Conservation (phyloP, 2,888 invertebrate genomes). For the Agapetus fuscipes region DNA sequence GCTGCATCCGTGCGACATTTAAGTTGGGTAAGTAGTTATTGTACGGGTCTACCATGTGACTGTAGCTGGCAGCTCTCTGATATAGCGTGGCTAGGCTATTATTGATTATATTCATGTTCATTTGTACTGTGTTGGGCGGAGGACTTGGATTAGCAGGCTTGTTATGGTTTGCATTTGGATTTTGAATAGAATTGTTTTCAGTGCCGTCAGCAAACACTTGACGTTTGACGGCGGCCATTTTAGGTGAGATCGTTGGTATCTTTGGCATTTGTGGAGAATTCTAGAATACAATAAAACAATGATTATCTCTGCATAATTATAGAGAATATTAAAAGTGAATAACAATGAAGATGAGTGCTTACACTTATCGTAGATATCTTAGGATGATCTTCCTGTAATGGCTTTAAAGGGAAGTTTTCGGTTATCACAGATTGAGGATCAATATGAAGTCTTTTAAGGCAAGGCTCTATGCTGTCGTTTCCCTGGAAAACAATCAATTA, state of each 20-base stretch:
- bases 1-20: constrained; percentile 3
- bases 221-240: constrained; percentile 12
- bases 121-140: constrained; percentile 7
- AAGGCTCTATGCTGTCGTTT: constrained; percentile 8
- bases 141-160: background rate
- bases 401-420: constrained; percentile 19
- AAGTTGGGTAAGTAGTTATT: no score
- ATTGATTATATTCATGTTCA: background rate
- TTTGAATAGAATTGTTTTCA: constrained; percentile 5
- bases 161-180: background rate
- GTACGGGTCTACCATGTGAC: constrained; percentile 1
- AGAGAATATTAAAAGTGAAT: no score
- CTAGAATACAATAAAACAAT: no score
- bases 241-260: no score
- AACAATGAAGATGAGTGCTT: no score
- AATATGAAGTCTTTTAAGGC: constrained; percentile 7
- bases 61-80: constrained; percentile 3
- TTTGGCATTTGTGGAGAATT: no score
- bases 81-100: background rate
- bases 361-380: constrained; percentile 12
- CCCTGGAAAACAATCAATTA: constrained; percentile 3
- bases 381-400: constrained; percentile 14
- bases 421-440: background rate
- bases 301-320: no score
- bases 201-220: constrained; percentile 12